phyloP scores from a whole-genome alignment of 2,888 invertebrate species.

The Loripinus fragilis region DNA sequence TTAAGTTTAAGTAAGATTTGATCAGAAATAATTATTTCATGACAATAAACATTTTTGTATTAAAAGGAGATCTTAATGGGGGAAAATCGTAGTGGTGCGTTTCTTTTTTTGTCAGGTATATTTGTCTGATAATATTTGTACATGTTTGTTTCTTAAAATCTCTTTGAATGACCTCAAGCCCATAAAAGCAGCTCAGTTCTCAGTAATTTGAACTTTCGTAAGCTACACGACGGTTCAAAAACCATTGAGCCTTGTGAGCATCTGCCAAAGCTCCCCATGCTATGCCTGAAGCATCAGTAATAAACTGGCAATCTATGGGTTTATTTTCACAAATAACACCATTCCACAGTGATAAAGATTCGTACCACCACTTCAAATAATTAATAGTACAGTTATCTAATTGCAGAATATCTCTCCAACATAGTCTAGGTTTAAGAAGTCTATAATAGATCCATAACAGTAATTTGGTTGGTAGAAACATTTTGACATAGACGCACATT shows the following conservation, averaged over 20 bases:
- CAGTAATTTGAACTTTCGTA: constrained; percentile 19
- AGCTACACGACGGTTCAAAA: constrained; percentile 11
- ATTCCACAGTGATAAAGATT: constrained; percentile 8
- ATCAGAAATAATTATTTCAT: too few species aligned
- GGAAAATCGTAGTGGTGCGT: too few species aligned
- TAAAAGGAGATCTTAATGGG: too few species aligned
- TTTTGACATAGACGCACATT: constrained; percentile 5
- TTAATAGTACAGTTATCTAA: constrained; percentile 1
- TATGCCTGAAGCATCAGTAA: constrained; percentile 20
- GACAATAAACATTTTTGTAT: too few species aligned
- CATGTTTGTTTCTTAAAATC: background rate
- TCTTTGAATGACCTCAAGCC: constrained; percentile 25
- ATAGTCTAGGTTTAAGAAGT: constrained; percentile 6
- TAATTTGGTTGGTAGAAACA: background rate
- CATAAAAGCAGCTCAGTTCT: constrained; percentile 19
- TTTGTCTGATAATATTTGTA: constrained; percentile 29
- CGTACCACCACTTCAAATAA: background rate
- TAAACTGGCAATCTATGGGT: constrained; percentile 12
- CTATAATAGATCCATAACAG: background rate
- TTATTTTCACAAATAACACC: background rate
- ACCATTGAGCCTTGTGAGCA: constrained; percentile 7
- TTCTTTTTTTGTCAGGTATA: too few species aligned
- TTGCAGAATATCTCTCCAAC: background rate
- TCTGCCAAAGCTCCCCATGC: constrained; percentile 21
- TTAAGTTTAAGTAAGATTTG: too few species aligned